Evolutionary conservation across 2,888 invertebrate species (phyloP), one percentile per base, ranked within the genome.

Genomic region (Tuta absoluta): DNA sequence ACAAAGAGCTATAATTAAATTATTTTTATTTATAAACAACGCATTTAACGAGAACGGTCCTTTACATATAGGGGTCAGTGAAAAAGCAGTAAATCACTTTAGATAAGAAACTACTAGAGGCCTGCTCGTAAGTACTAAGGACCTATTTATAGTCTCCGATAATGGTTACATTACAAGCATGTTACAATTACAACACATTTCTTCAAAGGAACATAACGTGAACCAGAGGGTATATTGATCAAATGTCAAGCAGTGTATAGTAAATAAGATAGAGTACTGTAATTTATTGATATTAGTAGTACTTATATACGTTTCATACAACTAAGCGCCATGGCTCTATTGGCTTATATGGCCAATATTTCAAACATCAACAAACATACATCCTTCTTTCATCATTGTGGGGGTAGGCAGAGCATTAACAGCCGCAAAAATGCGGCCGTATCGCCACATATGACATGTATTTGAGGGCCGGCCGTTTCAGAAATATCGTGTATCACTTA

Each of bases 101-200:
- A 33, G 59, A 59, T 63, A 63, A 49, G 49, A 58, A 33, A 19
- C 21, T 33, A 51, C 48, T 48, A 48, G 60, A 64, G 64, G 53
- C 51, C 38, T 28, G 4, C 28, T 51, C 51, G 14, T 51, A 28
- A 23, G 49, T 48, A 61, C 45, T 19, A 12, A 14, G 10, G 21
- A 23, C 12, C 3, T 60, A 45, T n/a, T 60, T 60, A 60, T 60
- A 60, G 12, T 19, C 45, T 19, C n/a, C 24, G 60, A 45, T 60
- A 60, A 45, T n/a, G n/a, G 23, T 33, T 33, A 33, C 8, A 10
- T 33, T 33, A 33, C 33, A 33, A 33, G 8, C 10, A 33, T 33
- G 33, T 33, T 33, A 28, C 28, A 59, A 41, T 14, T n/a, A 45
- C 45, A 48, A 58, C 57, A 17, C 14, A 49, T 49, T 58, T 63